Conservation (phyloP, 2,888 invertebrate genomes). For the Pyrocoelia pectoralis region DNA sequence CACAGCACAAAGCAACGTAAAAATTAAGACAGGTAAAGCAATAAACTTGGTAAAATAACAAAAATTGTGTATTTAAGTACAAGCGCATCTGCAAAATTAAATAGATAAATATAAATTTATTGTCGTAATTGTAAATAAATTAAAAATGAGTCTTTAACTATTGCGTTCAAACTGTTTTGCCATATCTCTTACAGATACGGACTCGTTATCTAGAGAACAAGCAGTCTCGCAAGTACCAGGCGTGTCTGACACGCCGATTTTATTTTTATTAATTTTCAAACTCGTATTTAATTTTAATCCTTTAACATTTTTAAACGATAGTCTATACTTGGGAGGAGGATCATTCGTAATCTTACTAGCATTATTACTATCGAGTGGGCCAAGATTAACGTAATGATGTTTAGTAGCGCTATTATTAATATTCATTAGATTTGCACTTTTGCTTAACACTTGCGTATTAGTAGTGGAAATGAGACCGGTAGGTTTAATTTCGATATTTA, state of each 20-base stretch:
- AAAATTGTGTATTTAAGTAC: conserved; percentile 18
- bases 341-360: not conserved
- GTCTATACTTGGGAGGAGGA: conserved; percentile 44
- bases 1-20: conserved; percentile 1
- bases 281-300: conserved; percentile 46
- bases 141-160: too few relatives aligned
- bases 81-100: conserved; percentile 3
- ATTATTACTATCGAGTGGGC: not conserved
- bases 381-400: not conserved
- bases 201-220: conserved; percentile 34
- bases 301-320: conserved; percentile 51
- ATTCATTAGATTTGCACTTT: conserved; percentile 53
- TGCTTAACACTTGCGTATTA: conserved; percentile 65
- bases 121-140: too few relatives aligned
- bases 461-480: conserved; percentile 72
- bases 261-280: conserved; percentile 34
- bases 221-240: conserved; percentile 46
- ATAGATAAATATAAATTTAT: not conserved
- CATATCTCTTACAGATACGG: conserved; percentile 47
- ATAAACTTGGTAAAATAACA: not conserved
- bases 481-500: conserved; percentile 65
- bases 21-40: not conserved
- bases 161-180: conserved; percentile 41
- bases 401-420: conserved; percentile 31
- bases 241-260: conserved; percentile 26